phyloP scores from a whole-genome alignment of 1,140 invertebrate species.

The Brachionus sp. region DNA sequence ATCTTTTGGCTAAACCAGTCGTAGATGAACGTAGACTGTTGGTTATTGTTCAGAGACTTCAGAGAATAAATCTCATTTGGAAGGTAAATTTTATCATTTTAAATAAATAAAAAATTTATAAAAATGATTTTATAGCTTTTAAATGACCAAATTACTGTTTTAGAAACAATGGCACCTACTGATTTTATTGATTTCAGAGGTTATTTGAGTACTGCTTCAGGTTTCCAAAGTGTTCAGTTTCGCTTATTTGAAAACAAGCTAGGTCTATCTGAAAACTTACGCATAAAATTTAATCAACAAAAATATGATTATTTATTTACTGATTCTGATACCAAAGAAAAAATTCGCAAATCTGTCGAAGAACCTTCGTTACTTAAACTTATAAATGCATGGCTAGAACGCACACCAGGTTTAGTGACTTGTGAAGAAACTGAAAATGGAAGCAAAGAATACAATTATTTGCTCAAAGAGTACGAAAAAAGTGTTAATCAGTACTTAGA shows the following conservation, averaged over 20 bases:
- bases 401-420: conserved; percentile 81
- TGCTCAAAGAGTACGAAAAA: conserved; percentile 82
- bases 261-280: conserved; percentile 78
- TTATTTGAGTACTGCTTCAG: conserved; percentile 86
- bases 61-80: conserved; percentile 84
- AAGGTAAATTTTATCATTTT: conserved; percentile 69
- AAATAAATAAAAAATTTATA: conserved; percentile 56
- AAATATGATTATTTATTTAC: conserved; percentile 81
- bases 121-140: conserved; percentile 64
- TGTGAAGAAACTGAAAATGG: conserved; percentile 69
- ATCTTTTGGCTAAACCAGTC: conserved; percentile 67
- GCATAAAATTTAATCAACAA: conserved; percentile 87
- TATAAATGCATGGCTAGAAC: conserved; percentile 84
- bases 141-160: conserved; percentile 90
- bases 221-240: conserved; percentile 96
- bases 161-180: conserved; percentile 95
- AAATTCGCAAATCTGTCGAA: conserved; percentile 72
- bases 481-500: conserved; percentile 72
- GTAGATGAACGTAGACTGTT: conserved; percentile 87
- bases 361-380: conserved; percentile 78
- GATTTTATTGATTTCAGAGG: conserved; percentile 92
- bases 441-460: conserved; percentile 56
- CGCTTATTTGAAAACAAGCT: conserved; percentile 92
- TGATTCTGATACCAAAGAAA: conserved; percentile 68
- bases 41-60: conserved; percentile 83